Evolutionary conservation across 2,888 invertebrate species (phyloP).

Genomic region (Diarsia brunnea): DNA sequence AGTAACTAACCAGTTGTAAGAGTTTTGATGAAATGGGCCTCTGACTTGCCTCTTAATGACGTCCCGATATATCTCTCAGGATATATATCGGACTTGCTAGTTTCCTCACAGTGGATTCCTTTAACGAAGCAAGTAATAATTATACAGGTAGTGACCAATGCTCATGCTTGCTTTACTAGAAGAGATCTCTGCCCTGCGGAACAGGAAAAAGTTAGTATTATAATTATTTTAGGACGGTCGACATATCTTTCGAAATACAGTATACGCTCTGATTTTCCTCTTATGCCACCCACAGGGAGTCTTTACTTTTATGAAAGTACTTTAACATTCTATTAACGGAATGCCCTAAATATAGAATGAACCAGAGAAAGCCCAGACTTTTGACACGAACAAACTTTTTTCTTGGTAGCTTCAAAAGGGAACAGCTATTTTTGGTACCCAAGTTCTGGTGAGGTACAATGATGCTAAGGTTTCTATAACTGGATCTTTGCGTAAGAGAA

Average conservation of each 20-base stretch:
- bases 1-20: no score
- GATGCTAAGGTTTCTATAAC: slow-evolving; percentile 14
- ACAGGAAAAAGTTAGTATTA: background rate
- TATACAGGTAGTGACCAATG: background rate
- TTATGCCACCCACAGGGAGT: slow-evolving; percentile 22
- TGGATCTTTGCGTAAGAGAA: slow-evolving; percentile 19
- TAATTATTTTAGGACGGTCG: background rate
- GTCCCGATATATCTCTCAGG: no score
- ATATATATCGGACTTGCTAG: no score
- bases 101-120: no score
- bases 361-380: slow-evolving; percentile 22
- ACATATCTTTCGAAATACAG: background rate
- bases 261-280: slow-evolving; percentile 14
- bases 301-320: slow-evolving; percentile 11
- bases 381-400: slow-evolving; percentile 21
- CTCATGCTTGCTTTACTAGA: background rate
- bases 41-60: no score
- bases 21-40: no score
- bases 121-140: no score
- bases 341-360: background rate
- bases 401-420: slow-evolving; percentile 8
- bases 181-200: background rate
- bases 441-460: slow-evolving; percentile 8
- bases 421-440: slow-evolving; percentile 23
- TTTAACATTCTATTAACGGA: slow-evolving; percentile 1